phyloP scores from a whole-genome alignment of 2,797 vertebrate species.

The Spondyliosoma cantharus region DNA sequence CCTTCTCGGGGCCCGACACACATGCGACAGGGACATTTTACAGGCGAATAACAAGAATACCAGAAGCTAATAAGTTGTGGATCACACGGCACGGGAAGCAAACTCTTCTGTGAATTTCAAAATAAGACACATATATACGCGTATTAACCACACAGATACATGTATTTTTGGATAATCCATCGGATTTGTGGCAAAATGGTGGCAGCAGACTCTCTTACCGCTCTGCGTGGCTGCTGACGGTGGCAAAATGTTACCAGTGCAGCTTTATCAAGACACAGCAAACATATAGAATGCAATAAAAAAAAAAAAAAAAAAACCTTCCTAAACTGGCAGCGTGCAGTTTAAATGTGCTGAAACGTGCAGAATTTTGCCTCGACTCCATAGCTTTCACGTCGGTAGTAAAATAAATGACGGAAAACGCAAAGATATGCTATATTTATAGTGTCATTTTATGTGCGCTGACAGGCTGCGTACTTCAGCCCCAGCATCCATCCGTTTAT shows the following conservation, averaged over 20 bases:
- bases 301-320: neutral
- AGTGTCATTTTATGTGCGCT: constrained; percentile 10
- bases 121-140: neutral
- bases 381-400: constrained; percentile 2
- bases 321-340: neutral
- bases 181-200: neutral
- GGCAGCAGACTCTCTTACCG: neutral
- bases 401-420: neutral
- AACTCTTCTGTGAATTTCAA: neutral
- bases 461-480: constrained; percentile 1
- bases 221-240: neutral
- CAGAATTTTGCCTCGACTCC: constrained; percentile 3
- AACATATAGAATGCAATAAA: constrained; percentile 7
- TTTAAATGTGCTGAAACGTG: constrained; percentile 29
- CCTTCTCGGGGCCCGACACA: neutral
- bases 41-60: neutral
- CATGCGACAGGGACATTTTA: neutral
- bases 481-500: constrained; percentile 2
- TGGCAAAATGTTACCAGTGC: neutral
- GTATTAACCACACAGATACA: neutral
- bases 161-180: neutral
- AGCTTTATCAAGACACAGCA: constrained; percentile 5
- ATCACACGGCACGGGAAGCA: neutral
- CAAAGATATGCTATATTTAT: neutral
- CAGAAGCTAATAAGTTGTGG: neutral